Conservation (phyloP, 1,140 invertebrate species). For the Drosophila varians region DNA sequence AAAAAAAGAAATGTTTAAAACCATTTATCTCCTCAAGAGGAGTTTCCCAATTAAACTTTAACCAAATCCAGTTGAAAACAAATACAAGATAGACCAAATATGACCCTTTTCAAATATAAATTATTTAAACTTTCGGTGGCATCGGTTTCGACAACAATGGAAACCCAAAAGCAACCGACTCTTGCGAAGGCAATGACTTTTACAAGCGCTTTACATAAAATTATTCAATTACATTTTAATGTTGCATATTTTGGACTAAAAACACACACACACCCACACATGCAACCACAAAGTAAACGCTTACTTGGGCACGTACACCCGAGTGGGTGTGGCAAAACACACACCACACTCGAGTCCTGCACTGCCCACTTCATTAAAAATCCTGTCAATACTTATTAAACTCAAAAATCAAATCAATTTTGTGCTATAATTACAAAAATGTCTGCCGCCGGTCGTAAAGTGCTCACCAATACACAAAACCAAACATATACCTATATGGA, state of each 20-base stretch:
- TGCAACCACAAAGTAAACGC: constrained; percentile 8
- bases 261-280: constrained; percentile 4
- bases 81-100: background rate
- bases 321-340: constrained; percentile 14
- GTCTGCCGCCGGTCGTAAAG: constrained; percentile 73
- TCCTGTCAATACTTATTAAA: constrained; percentile 80
- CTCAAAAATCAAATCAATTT: constrained; percentile 82
- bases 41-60: too few species aligned
- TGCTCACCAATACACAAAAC: constrained; percentile 42
- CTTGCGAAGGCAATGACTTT: constrained; percentile 23
- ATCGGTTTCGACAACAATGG: constrained; percentile 27
- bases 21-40: too few species aligned
- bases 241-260: constrained; percentile 39
- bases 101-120: background rate
- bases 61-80: too few species aligned
- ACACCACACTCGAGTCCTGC: too few species aligned
- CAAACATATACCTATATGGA: constrained; percentile 5
- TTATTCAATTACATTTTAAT: constrained; percentile 62
- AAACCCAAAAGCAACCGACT: background rate
- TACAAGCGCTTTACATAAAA: constrained; percentile 36
- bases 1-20: too few species aligned
- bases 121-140: background rate
- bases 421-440: constrained; percentile 79
- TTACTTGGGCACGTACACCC: constrained; percentile 22
- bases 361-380: constrained; percentile 69